A percentile compares a stretch with the other conserved stretches of the same genome.
These are phyloP conservation scores for Monopis laevigella DNA, from an alignment of 2,888 invertebrate genomes.

Conservation along the genomic window DNA sequence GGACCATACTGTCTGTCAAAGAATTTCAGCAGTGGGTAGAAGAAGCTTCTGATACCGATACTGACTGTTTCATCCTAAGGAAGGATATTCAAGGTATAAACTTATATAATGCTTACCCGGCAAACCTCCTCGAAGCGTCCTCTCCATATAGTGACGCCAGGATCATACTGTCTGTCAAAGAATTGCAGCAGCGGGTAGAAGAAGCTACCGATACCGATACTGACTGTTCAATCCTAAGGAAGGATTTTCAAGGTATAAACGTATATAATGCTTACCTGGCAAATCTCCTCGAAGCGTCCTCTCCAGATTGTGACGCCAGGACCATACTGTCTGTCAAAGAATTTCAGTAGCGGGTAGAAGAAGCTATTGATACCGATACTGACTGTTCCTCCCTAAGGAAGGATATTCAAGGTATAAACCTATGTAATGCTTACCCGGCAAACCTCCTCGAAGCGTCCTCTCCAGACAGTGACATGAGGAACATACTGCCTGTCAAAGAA, in stretches of 20 bases:
- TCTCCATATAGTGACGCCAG: conserved; percentile 75
- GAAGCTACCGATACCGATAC: conserved; percentile 81
- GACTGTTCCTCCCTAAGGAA: too few species aligned
- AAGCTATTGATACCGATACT: conserved; percentile 83
- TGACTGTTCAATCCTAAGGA: too few species aligned
- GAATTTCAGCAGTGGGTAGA: too few species aligned
- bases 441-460: conserved; percentile 71
- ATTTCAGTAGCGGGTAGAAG: conserved; percentile 83
- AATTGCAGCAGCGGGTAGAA: conserved; percentile 86
- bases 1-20: too few species aligned
- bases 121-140: conserved; percentile 74
- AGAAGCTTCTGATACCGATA: too few species aligned
- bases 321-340: conserved; percentile 76
- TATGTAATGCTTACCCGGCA: conserved; percentile 70
- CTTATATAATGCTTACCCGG: too few species aligned
- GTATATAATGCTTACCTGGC: conserved; percentile 68
- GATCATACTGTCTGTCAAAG: conserved; percentile 74
- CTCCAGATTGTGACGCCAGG: conserved; percentile 76
- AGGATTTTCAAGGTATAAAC: too few species aligned
- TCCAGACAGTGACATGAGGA: conserved; percentile 75
- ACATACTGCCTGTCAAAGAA: conserved; percentile 78
- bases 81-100: too few species aligned
- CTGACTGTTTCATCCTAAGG: too few species aligned
- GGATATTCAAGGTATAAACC: too few species aligned
- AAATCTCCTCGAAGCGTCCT: conserved; percentile 72